Evolutionary conservation across 1,140 invertebrate species (phyloP).

Genomic region (Oryzaephilus surinamensis): DNA sequence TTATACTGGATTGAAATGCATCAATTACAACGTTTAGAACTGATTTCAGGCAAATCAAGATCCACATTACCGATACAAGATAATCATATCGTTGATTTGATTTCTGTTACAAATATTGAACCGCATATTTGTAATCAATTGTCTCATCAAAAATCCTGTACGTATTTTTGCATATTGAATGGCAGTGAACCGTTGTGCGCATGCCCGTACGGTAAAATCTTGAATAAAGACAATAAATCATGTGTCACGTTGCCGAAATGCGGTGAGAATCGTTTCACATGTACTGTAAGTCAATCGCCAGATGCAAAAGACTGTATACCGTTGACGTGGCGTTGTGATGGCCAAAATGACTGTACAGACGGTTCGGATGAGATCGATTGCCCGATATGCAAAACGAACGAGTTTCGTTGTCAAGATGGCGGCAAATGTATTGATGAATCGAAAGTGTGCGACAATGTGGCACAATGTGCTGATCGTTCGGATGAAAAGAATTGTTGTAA

Average conservation of each 20-base stretch:
- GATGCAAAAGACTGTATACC: constrained; percentile 67
- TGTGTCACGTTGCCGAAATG: constrained; percentile 67
- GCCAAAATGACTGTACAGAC: constrained; percentile 72
- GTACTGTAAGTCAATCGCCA: constrained; percentile 40
- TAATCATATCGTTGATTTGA: constrained; percentile 29
- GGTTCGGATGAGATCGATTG: constrained; percentile 71
- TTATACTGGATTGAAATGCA: constrained; percentile 32
- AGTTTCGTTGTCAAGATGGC: constrained; percentile 63
- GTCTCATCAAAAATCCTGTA: constrained; percentile 38
- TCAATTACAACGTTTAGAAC: constrained; percentile 29
- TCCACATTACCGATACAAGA: constrained; percentile 26
- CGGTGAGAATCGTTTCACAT: constrained; percentile 65
- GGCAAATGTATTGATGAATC: constrained; percentile 64
- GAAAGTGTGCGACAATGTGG: constrained; percentile 42
- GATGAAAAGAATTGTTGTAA: constrained; percentile 34
- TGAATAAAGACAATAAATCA: constrained; percentile 55
- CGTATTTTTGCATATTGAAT: constrained; percentile 58
- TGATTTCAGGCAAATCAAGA: constrained; percentile 28
- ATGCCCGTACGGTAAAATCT: constrained; percentile 62
- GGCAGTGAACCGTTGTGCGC: constrained; percentile 48
- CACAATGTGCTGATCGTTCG: constrained; percentile 28
- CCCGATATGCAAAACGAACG: constrained; percentile 47
- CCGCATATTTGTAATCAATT: constrained; percentile 26
- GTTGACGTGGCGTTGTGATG: constrained; percentile 71
- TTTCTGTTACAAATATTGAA: constrained; percentile 28